phyloP scores from a whole-genome alignment of 2,797 vertebrate species.

The Toxotes lorentzi region DNA sequence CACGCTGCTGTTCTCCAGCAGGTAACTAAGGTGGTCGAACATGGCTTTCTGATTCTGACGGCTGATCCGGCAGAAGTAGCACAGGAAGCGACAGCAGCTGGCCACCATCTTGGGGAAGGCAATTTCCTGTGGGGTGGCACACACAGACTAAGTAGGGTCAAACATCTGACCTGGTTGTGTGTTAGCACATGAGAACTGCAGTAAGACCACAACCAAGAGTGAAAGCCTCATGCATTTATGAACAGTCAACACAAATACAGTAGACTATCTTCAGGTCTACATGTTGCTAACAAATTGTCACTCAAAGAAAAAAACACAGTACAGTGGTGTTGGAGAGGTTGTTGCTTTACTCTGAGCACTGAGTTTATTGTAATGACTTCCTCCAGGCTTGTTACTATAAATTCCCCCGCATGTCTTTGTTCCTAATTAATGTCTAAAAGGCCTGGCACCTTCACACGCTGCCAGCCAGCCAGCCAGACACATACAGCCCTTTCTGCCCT shows the following conservation, averaged over 20 bases:
- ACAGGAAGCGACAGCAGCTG: constrained; percentile 98
- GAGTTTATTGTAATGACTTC: constrained; percentile 37
- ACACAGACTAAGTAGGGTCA: constrained; percentile 34
- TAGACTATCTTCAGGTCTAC: background rate
- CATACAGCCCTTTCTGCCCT: constrained; percentile 37
- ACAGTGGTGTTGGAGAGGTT: constrained; percentile 8
- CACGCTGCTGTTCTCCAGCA: constrained; percentile 98
- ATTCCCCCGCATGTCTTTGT: constrained; percentile 24
- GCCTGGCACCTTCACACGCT: constrained; percentile 48
- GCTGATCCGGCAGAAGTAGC: constrained; percentile 99
- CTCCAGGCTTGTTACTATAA: constrained; percentile 39
- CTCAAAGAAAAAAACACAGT: background rate
- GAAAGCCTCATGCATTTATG: background rate
- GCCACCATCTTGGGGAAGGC: constrained; percentile 99
- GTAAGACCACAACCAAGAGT: background rate
- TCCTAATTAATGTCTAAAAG: constrained; percentile 65
- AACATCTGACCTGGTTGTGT: background rate
- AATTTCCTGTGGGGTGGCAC: constrained; percentile 88
- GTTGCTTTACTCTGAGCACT: constrained; percentile 12
- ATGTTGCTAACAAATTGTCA: constrained; percentile 2
- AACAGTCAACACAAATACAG: background rate
- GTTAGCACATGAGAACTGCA: background rate
- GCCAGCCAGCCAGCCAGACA: constrained; percentile 15
- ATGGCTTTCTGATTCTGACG: constrained; percentile 99
- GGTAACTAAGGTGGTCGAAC: constrained; percentile 99